Evolutionary conservation across 2,888 invertebrate genomes (phyloP).

Genomic region (Gymnocheta viridis): DNA sequence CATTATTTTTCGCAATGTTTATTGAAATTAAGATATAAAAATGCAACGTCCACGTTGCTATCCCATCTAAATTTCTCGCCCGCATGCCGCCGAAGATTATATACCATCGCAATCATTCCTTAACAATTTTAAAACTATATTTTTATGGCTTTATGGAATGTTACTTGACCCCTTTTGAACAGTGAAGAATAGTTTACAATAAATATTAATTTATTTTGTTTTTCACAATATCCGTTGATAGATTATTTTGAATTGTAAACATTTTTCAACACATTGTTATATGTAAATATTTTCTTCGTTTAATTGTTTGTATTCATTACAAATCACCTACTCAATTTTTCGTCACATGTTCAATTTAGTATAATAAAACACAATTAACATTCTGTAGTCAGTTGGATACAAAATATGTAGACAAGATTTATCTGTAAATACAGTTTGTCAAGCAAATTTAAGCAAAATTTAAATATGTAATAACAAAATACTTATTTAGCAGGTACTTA

Average conservation of each 20-base stretch:
- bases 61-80: too few relatives aligned
- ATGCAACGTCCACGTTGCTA: too few relatives aligned
- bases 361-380: conserved; percentile 25
- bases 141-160: neutral
- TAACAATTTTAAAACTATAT: too few relatives aligned
- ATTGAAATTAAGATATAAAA: too few relatives aligned
- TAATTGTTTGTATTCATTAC: conserved; percentile 9
- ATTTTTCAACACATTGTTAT: neutral
- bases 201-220: neutral
- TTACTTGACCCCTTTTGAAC: neutral
- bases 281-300: conserved; percentile 1
- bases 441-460: neutral
- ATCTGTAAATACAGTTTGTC: neutral
- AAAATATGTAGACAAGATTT: neutral
- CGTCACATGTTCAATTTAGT: conserved; percentile 35
- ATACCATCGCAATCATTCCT: too few relatives aligned
- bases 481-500: too few relatives aligned
- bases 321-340: conserved; percentile 8
- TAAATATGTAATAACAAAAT: neutral
- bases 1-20: too few relatives aligned
- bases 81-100: too few relatives aligned
- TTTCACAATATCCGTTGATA: neutral
- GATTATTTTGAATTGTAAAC: neutral
- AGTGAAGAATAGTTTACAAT: neutral
- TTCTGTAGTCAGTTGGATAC: neutral